These are phyloP conservation scores for Pimephales promelas DNA, from an alignment of 2,113 vertebrate species.

Conservation along the genomic window DNA sequence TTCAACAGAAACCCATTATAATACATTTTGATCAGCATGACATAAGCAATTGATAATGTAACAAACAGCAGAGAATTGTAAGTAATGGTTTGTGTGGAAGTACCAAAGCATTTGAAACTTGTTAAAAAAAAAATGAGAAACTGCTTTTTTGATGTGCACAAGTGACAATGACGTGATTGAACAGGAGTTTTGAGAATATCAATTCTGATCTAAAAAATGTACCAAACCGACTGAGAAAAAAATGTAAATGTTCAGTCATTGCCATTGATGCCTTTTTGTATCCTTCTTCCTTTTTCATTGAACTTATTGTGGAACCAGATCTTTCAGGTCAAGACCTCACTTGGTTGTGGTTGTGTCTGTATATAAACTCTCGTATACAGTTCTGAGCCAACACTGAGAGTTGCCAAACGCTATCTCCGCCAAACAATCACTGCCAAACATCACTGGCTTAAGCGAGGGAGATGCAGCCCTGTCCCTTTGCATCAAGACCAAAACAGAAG, in stretches of 20 bases:
- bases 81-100: no score
- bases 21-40: no score
- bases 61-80: no score
- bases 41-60: no score
- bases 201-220: no score
- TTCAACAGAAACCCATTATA: no score
- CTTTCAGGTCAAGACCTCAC: not conserved
- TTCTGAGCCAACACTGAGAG: not conserved
- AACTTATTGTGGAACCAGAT: not conserved
- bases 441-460: conserved; percentile 11
- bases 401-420: not conserved
- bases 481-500: conserved; percentile 32
- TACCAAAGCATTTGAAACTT: no score
- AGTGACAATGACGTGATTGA: no score
- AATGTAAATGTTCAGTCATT: not conserved
- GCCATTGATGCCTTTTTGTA: not conserved
- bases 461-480: conserved; percentile 32
- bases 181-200: no score
- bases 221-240: no score
- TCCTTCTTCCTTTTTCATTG: not conserved
- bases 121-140: no score
- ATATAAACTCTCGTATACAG: conserved; percentile 1
- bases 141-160: no score
- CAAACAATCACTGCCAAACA: conserved; percentile 18
- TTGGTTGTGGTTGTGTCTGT: conserved; percentile 3